Evolutionary conservation across 2,888 invertebrate genomes (phyloP).

Genomic region (Drosophila flavopinicola): DNA sequence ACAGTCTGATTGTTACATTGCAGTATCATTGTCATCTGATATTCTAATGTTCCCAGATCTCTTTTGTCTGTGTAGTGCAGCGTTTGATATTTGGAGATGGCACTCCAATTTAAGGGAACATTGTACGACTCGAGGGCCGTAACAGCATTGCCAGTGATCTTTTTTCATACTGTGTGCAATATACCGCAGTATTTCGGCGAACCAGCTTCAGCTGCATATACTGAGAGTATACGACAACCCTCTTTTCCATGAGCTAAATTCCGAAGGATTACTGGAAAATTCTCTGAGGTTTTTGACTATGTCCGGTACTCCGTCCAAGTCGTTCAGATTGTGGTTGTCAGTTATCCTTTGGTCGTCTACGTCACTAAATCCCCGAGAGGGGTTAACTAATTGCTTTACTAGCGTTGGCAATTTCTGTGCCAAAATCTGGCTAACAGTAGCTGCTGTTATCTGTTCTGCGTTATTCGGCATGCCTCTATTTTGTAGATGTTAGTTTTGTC

Average conservation of each 20-base stretch:
- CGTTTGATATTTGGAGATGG: slow-evolving; percentile 22
- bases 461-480: too few species aligned
- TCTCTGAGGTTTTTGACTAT: slow-evolving; percentile 1
- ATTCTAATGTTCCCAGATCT: background rate
- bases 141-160: slow-evolving; percentile 31
- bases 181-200: background rate
- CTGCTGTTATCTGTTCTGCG: background rate
- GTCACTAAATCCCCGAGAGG: background rate
- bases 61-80: slow-evolving; percentile 29
- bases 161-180: slow-evolving; percentile 24
- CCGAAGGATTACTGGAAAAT: background rate
- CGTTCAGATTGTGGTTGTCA: background rate
- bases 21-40: background rate
- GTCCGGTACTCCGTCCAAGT: slow-evolving; percentile 1
- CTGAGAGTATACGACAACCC: background rate
- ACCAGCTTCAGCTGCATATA: background rate
- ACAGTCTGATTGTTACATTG: background rate
- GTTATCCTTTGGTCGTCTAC: slow-evolving; percentile 1
- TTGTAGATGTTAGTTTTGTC: background rate
- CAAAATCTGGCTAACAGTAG: background rate
- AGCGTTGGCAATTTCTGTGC: background rate
- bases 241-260: slow-evolving; percentile 3
- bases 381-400: background rate
- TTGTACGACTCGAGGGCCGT: slow-evolving; percentile 32
- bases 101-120: slow-evolving; percentile 16